phyloP scores from a whole-genome alignment of 2,888 invertebrate genomes.

The Macrosoma leucophasiata region DNA sequence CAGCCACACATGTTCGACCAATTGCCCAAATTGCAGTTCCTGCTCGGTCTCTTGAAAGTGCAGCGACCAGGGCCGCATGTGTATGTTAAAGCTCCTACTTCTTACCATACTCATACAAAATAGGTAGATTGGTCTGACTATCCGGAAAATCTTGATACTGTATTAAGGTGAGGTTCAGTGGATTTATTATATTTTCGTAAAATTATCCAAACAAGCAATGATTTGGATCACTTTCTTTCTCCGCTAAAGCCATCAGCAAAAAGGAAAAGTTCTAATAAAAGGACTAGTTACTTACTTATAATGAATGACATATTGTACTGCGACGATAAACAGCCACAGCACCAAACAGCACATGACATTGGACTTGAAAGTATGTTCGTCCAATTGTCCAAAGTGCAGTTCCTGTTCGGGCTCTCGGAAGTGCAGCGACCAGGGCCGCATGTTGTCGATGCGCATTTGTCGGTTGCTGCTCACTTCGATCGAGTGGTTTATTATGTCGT shows the following conservation, averaged over 20 bases:
- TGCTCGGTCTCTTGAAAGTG: slow-evolving; percentile 88
- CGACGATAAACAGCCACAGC: slow-evolving; percentile 91
- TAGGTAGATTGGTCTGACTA: no score
- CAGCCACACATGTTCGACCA: slow-evolving; percentile 93
- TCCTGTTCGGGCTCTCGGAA: slow-evolving; percentile 90
- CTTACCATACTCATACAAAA: no score
- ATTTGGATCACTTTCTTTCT: no score
- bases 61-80: slow-evolving; percentile 91
- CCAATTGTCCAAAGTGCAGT: slow-evolving; percentile 87
- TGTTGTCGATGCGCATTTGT: slow-evolving; percentile 89
- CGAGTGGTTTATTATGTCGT: slow-evolving; percentile 88
- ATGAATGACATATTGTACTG: slow-evolving; percentile 84
- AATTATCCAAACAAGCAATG: no score
- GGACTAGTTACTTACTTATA: slow-evolving; percentile 73
- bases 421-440: slow-evolving; percentile 89
- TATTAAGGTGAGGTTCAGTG: no score
- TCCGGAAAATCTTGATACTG: no score
- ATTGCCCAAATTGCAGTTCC: slow-evolving; percentile 89
- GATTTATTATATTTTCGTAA: no score
- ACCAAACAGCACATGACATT: slow-evolving; percentile 95
- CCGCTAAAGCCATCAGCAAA: no score
- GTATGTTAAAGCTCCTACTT: no score
- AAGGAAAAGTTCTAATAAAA: not conserved
- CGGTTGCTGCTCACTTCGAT: slow-evolving; percentile 94
- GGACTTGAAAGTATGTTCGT: slow-evolving; percentile 95